Evolutionary conservation across 2,113 vertebrate genomes (phyloP).

Genomic region (Alexandromys fortis): DNA sequence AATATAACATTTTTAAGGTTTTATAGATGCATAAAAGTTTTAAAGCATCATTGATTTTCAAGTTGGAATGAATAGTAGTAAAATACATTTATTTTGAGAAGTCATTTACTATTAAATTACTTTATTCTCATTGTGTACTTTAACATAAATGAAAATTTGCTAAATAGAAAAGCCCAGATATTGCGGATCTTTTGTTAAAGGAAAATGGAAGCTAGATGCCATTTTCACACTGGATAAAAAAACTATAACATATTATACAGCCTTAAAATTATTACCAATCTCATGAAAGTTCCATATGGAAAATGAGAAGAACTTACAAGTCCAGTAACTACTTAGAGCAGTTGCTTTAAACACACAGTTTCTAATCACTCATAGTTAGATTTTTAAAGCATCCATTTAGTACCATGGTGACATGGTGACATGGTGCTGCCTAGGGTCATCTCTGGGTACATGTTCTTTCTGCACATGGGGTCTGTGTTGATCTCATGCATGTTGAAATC

Average conservation of each 20-base stretch:
- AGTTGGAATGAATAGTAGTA: background rate
- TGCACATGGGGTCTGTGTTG: background rate
- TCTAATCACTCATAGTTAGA: background rate
- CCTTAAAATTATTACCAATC: background rate
- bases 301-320: background rate
- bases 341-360: background rate
- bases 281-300: background rate
- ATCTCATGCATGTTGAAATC: background rate
- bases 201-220: background rate
- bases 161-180: conserved; percentile 69
- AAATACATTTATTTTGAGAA: conserved; percentile 39
- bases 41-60: conserved; percentile 10
- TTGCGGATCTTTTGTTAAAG: background rate
- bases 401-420: background rate
- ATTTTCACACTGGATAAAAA: conserved; percentile 42
- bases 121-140: conserved; percentile 72
- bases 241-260: background rate
- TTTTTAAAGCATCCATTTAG: background rate
- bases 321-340: background rate
- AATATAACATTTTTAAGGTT: conserved; percentile 36
- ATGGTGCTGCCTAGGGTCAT: background rate
- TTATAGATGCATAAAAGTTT: background rate
- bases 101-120: conserved; percentile 60
- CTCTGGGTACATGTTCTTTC: background rate
- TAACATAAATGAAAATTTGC: conserved; percentile 59